Percentiles rank a stretch among this genome's conserved stretches.
Conservation (phyloP, 2,113 vertebrate genomes). For the Ailuropoda melanoleuca region DNA sequence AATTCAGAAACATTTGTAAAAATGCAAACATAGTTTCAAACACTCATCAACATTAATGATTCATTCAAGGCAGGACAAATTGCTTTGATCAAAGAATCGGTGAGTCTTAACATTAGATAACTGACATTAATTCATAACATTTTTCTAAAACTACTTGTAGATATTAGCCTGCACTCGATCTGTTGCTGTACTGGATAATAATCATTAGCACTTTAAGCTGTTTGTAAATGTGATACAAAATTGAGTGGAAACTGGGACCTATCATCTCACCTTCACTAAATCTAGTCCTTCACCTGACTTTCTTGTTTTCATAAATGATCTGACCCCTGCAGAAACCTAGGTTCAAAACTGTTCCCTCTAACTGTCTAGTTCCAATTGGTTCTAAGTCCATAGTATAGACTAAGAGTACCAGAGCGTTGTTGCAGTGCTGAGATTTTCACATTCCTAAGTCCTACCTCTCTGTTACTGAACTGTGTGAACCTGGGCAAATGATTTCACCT, state of each 20-base stretch:
- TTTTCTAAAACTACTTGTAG: conserved; percentile 17
- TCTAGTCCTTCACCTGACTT: neutral
- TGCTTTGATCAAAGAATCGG: conserved; percentile 35
- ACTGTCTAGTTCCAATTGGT: neutral
- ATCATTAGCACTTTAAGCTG: neutral
- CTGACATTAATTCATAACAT: conserved; percentile 31
- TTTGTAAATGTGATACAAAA: neutral
- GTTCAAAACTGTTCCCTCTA: neutral
- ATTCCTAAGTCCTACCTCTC: neutral
- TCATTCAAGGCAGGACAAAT: conserved; percentile 43
- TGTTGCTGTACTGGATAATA: neutral
- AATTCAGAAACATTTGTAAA: conserved; percentile 33
- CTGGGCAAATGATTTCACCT: neutral
- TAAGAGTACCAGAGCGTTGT: neutral
- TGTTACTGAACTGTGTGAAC: neutral
- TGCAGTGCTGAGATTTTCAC: neutral
- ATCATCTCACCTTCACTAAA: neutral
- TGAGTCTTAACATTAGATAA: conserved; percentile 11
- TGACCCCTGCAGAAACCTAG: neutral
- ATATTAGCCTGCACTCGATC: neutral
- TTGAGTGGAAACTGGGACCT: neutral
- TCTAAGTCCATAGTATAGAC: neutral
- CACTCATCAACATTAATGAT: neutral
- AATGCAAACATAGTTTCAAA: conserved; percentile 34
- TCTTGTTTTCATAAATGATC: neutral